Conservation (phyloP, 2,888 invertebrate genomes). For the Poecilus cupreus region DNA sequence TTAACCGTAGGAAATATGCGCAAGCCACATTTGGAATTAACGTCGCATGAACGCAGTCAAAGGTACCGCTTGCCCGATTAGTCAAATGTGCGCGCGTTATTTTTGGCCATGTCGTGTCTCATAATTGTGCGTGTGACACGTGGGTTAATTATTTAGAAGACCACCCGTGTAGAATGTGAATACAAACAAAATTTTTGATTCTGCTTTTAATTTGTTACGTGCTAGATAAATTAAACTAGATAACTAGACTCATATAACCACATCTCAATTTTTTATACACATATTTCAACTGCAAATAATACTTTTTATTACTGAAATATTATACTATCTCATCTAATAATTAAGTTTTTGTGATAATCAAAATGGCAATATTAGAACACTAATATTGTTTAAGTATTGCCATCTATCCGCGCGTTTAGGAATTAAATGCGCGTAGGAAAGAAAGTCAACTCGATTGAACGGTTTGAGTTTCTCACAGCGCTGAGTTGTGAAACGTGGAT, state of each 20-base stretch:
- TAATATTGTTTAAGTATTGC: background rate
- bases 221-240: constrained; percentile 26
- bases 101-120: constrained; percentile 55
- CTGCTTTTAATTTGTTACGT: constrained; percentile 25
- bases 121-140: constrained; percentile 58
- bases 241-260: background rate
- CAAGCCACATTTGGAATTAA: constrained; percentile 57
- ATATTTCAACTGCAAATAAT: background rate
- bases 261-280: constrained; percentile 9
- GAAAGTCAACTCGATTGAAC: background rate
- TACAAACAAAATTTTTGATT: constrained; percentile 45
- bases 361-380: background rate
- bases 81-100: constrained; percentile 53
- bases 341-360: background rate
- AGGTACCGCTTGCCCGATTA: constrained; percentile 53
- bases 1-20: constrained; percentile 58
- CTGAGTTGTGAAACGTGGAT: background rate
- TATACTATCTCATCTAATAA: background rate
- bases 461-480: background rate
- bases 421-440: background rate
- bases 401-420: background rate
- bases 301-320: background rate
- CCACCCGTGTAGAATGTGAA: constrained; percentile 52
- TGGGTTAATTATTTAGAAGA: constrained; percentile 58
- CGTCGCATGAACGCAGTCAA: constrained; percentile 57